Evolutionary conservation across 2,113 vertebrate species (phyloP).

Genomic region (Aegithalos caudatus): DNA sequence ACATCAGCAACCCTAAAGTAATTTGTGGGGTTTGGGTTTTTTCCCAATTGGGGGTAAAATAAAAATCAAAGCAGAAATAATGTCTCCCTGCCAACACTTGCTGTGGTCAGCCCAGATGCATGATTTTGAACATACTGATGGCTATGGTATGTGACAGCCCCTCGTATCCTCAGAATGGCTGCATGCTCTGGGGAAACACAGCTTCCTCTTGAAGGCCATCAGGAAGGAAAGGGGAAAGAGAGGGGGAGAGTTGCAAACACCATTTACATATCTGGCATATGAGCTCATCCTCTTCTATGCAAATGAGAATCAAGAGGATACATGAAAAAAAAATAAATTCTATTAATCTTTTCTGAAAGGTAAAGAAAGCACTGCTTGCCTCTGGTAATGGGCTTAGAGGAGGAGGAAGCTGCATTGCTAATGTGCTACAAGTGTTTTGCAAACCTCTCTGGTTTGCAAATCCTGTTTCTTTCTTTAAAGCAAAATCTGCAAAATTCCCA

Average conservation of each 20-base stretch:
- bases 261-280: not conserved
- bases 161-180: accelerated
- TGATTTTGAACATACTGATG: not conserved
- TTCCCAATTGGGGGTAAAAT: too few species aligned
- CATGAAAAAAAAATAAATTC: not conserved
- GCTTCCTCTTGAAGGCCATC: accelerated
- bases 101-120: not conserved
- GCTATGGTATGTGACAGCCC: not conserved
- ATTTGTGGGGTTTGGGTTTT: accelerated
- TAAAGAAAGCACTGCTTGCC: not conserved
- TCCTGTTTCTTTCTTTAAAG: not conserved
- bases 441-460: not conserved
- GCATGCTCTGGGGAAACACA: not conserved
- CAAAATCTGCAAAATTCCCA: not conserved
- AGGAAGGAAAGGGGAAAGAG: not conserved
- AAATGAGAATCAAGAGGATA: not conserved
- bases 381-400: not conserved
- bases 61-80: not conserved
- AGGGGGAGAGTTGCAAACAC: not conserved
- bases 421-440: not conserved
- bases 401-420: not conserved
- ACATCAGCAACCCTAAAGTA: not conserved
- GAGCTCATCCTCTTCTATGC: not conserved
- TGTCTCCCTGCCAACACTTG: not conserved
- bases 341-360: not conserved